These are phyloP conservation scores for Trilocha varians DNA, from an alignment of 2,888 invertebrate genomes.

Conservation along the genomic window DNA sequence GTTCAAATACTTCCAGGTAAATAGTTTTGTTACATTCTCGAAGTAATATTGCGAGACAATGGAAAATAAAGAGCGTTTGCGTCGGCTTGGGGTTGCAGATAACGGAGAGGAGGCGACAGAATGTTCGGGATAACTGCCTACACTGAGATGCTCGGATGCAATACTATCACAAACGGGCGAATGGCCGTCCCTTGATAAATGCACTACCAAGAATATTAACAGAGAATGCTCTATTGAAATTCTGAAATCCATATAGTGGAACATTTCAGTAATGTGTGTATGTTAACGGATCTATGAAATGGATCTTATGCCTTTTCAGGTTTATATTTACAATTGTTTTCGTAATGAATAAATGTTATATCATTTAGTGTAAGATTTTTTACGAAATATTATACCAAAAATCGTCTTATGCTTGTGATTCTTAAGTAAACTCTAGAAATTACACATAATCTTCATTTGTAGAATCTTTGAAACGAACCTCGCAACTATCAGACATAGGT, in stretches of 20 bases:
- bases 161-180: conserved; percentile 3
- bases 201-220: not conserved
- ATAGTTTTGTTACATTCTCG: conserved; percentile 3
- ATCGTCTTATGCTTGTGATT: no score
- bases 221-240: not conserved
- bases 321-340: no score
- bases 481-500: not conserved
- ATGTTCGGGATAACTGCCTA: conserved; percentile 17
- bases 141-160: conserved; percentile 8
- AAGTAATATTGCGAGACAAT: conserved; percentile 18
- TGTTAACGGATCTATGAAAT: no score
- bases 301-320: no score
- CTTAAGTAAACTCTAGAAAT: no score
- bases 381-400: no score
- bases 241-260: no score
- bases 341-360: no score
- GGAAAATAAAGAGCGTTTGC: conserved; percentile 30
- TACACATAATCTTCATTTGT: no score
- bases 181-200: not conserved
- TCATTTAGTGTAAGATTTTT: no score
- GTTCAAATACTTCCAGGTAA: conserved; percentile 4
- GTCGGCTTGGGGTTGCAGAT: conserved; percentile 28
- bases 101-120: conserved; percentile 24
- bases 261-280: no score
- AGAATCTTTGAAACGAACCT: not conserved